Evolutionary conservation across 2,113 vertebrate genomes (phyloP).

Genomic region (Eptesicus fuscus): DNA sequence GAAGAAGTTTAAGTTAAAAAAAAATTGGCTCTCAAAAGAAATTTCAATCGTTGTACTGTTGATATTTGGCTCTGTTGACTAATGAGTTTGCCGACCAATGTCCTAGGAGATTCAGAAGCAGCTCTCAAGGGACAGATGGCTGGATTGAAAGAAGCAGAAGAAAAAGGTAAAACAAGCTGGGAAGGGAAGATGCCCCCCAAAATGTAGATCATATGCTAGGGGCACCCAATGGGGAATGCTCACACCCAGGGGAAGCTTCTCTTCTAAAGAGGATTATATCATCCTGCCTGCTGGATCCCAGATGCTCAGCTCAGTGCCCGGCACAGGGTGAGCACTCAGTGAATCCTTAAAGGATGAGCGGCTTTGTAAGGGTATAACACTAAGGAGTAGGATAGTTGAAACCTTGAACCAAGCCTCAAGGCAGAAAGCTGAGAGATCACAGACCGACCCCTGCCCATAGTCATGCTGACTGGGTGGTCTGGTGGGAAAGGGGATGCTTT

Average conservation of each 20-base stretch:
- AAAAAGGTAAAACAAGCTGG: not conserved
- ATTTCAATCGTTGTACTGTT: too few species aligned
- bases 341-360: not conserved
- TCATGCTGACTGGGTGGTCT: not conserved
- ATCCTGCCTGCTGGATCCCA: not conserved
- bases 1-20: too few species aligned
- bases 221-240: not conserved
- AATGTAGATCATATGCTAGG: not conserved
- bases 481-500: not conserved
- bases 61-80: too few species aligned
- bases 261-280: not conserved
- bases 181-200: not conserved
- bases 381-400: not conserved
- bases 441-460: not conserved
- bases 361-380: not conserved
- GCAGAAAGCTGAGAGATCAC: not conserved
- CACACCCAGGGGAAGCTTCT: not conserved
- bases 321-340: not conserved
- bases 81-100: too few species aligned
- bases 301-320: not conserved
- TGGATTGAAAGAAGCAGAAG: conserved; percentile 40
- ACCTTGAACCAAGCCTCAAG: not conserved
- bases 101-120: too few species aligned
- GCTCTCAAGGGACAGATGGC: conserved; percentile 28
- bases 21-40: too few species aligned